Percentiles rank a stretch among this genome's conserved stretches.
Evolutionary conservation across 2,113 vertebrate genomes (phyloP).

Genomic region (Fregetta grallaria): DNA sequence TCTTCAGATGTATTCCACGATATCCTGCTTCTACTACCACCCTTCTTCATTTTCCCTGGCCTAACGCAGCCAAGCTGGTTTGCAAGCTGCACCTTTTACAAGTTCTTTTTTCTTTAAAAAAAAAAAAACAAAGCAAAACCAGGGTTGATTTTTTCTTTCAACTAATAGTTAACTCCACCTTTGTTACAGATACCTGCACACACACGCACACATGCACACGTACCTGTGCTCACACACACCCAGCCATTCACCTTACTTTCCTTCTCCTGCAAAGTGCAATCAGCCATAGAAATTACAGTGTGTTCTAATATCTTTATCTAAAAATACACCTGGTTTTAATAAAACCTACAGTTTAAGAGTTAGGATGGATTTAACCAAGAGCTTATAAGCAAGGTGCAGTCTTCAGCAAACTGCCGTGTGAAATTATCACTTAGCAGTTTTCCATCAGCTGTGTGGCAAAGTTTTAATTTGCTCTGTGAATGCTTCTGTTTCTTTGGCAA

Average conservation of each 20-base stretch:
- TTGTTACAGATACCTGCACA: not conserved
- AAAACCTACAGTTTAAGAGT: not conserved
- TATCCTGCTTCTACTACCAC: not conserved
- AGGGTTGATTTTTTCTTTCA: not conserved
- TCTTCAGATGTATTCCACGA: not conserved
- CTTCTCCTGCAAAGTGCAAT: not conserved
- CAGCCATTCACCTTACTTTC: not conserved
- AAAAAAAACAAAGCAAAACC: not conserved
- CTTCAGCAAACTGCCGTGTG: not conserved
- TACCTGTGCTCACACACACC: not conserved
- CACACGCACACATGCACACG: not conserved
- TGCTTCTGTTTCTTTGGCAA: conserved; percentile 1
- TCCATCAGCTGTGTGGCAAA: not conserved
- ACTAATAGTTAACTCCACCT: not conserved
- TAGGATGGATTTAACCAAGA: not conserved
- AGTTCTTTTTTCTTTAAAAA: not conserved
- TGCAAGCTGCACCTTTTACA: not conserved
- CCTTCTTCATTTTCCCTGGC: not conserved
- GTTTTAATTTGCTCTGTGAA: not conserved
- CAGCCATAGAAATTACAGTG: not conserved
- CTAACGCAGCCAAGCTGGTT: not conserved
- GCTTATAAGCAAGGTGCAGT: not conserved
- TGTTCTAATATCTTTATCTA: not conserved
- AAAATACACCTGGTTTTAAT: conserved; percentile 27
- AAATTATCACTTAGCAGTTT: conserved; percentile 2